Percentiles rank a stretch among this genome's conserved stretches.
These are phyloP conservation scores for Threskiornis aethiopicus DNA, from an alignment of 2,797 vertebrate species.

Conservation along the genomic window DNA sequence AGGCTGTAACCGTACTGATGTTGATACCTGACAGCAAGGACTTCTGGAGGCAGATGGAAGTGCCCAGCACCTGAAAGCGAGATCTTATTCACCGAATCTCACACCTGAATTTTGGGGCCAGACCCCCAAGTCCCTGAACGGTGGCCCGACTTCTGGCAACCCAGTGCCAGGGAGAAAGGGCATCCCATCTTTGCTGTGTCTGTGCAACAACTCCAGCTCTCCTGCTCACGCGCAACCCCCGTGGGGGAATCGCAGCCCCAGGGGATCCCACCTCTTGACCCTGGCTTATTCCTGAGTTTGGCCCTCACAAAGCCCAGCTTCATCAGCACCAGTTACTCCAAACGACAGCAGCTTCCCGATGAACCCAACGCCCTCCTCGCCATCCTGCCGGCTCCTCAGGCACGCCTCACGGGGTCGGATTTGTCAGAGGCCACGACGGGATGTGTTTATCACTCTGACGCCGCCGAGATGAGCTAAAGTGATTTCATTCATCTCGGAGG, in stretches of 20 bases:
- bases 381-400: not conserved
- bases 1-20: not conserved
- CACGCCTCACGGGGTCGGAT: not conserved
- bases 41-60: not conserved
- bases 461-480: not conserved
- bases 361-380: not conserved
- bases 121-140: not conserved
- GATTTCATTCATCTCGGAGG: not conserved
- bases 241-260: fast-evolving
- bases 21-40: not conserved
- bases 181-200: not conserved
- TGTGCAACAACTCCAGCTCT: not conserved
- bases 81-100: not conserved
- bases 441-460: not conserved
- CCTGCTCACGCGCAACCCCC: not conserved
- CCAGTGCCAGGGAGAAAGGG: not conserved
- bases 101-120: not conserved
- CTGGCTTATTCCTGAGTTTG: not conserved
- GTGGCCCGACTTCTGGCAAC: too few species aligned
- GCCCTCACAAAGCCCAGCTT: not conserved
- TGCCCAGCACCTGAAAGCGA: not conserved
- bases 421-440: not conserved
- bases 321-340: not conserved
- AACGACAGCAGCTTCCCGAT: fast-evolving
- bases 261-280: not conserved